Evolutionary conservation across 2,113 vertebrate species (phyloP).

Genomic region (Archocentrus centrarchus): DNA sequence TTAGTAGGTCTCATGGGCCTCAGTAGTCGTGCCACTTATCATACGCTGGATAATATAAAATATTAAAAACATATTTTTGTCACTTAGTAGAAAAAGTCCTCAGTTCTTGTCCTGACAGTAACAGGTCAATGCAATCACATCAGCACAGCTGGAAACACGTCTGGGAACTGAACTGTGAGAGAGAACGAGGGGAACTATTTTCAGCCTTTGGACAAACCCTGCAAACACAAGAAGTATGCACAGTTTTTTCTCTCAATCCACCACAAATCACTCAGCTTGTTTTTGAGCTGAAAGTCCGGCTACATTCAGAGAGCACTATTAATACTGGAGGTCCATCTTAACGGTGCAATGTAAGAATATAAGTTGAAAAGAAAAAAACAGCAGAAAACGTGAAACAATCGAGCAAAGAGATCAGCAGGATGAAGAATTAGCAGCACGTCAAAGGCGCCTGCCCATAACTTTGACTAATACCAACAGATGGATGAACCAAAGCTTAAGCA

Average conservation of each 20-base stretch:
- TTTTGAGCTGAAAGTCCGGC: background rate
- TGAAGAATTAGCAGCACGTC: no score
- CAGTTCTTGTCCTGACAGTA: background rate
- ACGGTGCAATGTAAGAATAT: no score
- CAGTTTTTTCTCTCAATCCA: background rate
- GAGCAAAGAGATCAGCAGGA: no score
- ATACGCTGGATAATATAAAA: background rate
- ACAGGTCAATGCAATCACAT: background rate
- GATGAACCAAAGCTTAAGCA: no score
- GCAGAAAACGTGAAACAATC: no score
- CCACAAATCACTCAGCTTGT: background rate
- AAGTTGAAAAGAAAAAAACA: no score
- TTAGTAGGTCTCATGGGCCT: background rate
- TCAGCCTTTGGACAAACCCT: conserved; percentile 33
- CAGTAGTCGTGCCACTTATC: background rate
- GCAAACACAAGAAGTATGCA: conserved; percentile 41
- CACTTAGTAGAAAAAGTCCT: background rate
- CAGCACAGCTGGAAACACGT: conserved; percentile 19
- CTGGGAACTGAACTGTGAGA: background rate
- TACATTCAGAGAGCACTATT: conserved; percentile 26
- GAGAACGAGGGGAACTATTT: conserved; percentile 29
- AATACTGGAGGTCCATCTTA: background rate
- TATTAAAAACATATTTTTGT: background rate
- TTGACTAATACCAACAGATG: no score
- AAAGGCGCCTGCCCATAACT: no score